phyloP scores from a whole-genome alignment of 1,140 invertebrate genomes.

The Nephila pilipes region DNA sequence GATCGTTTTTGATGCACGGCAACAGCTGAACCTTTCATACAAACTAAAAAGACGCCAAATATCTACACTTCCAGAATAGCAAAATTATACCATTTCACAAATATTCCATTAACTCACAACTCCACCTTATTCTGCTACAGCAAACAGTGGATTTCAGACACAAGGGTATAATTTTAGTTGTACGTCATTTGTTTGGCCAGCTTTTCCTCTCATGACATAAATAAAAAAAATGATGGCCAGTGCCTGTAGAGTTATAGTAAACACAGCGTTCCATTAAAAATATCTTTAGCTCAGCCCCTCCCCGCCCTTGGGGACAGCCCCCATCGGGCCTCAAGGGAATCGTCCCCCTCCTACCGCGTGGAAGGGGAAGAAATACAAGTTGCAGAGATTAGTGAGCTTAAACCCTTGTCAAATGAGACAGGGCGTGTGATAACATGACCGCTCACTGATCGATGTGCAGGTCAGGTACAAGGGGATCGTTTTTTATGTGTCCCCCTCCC shows the following conservation, averaged over 20 bases:
- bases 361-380: not conserved
- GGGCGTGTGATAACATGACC: conserved; percentile 24
- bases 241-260: not conserved
- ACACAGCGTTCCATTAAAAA: not conserved
- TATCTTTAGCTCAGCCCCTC: not conserved
- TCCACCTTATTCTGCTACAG: no score
- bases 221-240: not conserved
- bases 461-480: not conserved
- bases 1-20: no score
- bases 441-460: not conserved
- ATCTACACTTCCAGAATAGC: no score
- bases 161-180: no score
- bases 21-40: no score
- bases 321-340: not conserved
- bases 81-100: no score
- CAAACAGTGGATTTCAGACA: no score
- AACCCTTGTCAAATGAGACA: conserved; percentile 34
- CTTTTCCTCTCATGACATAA: no score
- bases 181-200: no score
- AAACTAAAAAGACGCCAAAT: no score
- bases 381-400: conserved; percentile 4
- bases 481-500: not conserved
- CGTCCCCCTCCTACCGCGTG: not conserved
- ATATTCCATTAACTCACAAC: no score
- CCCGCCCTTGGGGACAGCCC: not conserved